Base-by-base conservation (phyloP, 2,888 invertebrate genomes). In the Microctonus hyperodae region DNA sequence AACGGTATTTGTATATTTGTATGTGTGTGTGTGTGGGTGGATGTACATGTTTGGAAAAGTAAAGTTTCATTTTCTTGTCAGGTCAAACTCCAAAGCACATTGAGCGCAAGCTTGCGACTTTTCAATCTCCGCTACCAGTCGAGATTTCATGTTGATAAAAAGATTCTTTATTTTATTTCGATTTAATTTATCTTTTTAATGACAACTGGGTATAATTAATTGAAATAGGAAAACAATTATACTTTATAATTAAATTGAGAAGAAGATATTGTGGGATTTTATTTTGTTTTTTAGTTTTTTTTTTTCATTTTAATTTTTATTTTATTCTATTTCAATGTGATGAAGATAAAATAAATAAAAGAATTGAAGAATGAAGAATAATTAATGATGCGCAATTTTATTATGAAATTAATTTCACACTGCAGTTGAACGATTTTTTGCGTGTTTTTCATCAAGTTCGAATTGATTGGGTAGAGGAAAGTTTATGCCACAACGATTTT, bases 61-160 rank as follows among this genome's bases (percentile, higher is more conserved):
- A 25, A 51, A 51, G 25, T 22, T 51, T 51, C 23, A 23, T 51
- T 25, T 51, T 51, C 51, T 23, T 25, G 25, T 51, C 25, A 51
- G 51, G 25, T 51, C 51, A 51, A 51, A 51, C 51, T 51, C 51
- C 11, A 25, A 25, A 51, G 51, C 23, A 44, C 44, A 44, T 44
- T 16, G 7, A 44, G 20, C 5, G 44, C 16, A 6, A 44, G 44
- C 44, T 44, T 51, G 11, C 5, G 51, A 51, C 25, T 51, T 51
- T 51, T 25, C 51, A 22, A 51, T 51, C 25, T 51, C 11, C 11
- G 4, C 9, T 23, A 23, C 25, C 13, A 50, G 9, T 22, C 11
- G 10, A 51, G 6, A 25, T 23, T 51, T 23, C 13, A 11, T 23
- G 23, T 23, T 23, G 4, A 22, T 13, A 13, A 25, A 51, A 13